These are phyloP conservation scores for Nasonia vitripennis DNA, from an alignment of 1,140 invertebrate species.

Conservation along the genomic window DNA sequence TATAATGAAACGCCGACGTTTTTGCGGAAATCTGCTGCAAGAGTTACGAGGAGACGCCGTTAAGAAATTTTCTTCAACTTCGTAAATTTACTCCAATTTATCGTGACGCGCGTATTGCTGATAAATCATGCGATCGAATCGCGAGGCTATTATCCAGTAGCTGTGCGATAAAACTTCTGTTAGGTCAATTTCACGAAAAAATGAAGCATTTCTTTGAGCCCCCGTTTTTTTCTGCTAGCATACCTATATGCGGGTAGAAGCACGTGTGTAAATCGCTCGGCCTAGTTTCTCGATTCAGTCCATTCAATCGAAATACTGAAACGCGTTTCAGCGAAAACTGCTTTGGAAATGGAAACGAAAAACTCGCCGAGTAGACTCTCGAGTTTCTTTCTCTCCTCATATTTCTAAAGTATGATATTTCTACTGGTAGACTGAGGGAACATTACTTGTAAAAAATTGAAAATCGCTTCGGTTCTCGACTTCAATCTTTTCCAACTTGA, in stretches of 20 bases:
- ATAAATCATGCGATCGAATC: too few species aligned
- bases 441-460: neutral
- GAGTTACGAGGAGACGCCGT: too few species aligned
- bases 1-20: too few species aligned
- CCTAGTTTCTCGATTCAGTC: slow-evolving; percentile 37
- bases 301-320: slow-evolving; percentile 50
- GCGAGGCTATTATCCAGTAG: too few species aligned
- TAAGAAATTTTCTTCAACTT: too few species aligned
- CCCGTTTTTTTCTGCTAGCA: neutral
- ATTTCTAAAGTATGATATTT: neutral
- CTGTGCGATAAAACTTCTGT: too few species aligned
- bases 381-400: neutral
- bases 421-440: neutral
- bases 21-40: too few species aligned
- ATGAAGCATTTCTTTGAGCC: too few species aligned
- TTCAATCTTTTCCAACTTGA: neutral
- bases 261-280: slow-evolving; percentile 38
- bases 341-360: slow-evolving; percentile 55
- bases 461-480: neutral
- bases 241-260: neutral
- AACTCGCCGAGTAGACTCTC: slow-evolving; percentile 46
- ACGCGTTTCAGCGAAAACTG: slow-evolving; percentile 19
- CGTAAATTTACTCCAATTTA: too few species aligned
- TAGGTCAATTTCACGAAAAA: too few species aligned
- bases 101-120: too few species aligned